Conservation (phyloP, 2,888 invertebrate species). For the Tupiocoris notatus region DNA sequence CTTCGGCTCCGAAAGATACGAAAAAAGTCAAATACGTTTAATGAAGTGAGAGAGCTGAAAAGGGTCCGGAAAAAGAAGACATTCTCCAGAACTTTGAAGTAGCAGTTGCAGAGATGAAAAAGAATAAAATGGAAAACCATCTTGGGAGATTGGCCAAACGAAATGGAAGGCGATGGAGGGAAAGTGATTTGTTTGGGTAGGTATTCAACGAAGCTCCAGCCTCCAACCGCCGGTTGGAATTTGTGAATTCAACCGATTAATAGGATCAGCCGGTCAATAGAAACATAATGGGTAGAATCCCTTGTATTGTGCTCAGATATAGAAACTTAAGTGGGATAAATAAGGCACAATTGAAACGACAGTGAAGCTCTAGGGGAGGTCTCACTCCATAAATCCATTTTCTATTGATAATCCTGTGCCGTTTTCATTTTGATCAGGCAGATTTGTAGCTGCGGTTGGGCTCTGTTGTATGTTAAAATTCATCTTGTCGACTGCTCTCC, state of each 20-base stretch:
- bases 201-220: neutral
- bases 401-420: too few relatives aligned
- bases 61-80: neutral
- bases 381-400: too few relatives aligned
- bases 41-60: neutral
- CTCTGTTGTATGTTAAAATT: too few relatives aligned
- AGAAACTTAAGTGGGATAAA: neutral
- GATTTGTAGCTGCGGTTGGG: too few relatives aligned
- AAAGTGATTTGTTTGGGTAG: neutral
- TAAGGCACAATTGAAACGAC: neutral
- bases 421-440: too few relatives aligned
- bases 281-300: neutral
- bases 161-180: neutral
- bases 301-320: neutral
- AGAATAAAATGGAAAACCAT: neutral
- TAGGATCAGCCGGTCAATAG: slow-evolving; percentile 2
- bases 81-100: neutral
- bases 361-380: neutral
- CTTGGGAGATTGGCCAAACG: neutral
- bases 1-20: neutral
- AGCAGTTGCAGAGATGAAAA: neutral
- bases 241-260: slow-evolving; percentile 9
- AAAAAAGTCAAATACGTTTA: neutral
- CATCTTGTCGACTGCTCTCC: too few relatives aligned
- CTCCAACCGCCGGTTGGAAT: neutral